These are phyloP conservation scores for Diachasmimorpha longicaudata DNA, from an alignment of 1,140 invertebrate species.

Conservation along the genomic window DNA sequence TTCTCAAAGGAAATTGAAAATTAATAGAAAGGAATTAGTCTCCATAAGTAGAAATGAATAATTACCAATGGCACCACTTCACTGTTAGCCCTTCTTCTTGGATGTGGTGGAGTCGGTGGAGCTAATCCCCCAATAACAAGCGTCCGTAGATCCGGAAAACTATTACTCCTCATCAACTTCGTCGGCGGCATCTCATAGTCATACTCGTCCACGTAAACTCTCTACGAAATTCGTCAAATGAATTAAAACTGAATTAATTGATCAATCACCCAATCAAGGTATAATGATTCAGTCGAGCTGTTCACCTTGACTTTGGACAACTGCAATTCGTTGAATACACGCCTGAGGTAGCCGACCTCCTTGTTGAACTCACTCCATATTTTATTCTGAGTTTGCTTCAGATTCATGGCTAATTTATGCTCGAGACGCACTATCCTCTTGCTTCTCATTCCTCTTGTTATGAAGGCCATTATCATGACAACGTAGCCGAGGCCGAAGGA, in stretches of 20 bases:
- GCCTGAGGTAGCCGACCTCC: slow-evolving; percentile 75
- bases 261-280: not conserved
- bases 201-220: slow-evolving; percentile 56
- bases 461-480: slow-evolving; percentile 89
- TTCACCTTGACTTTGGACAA: slow-evolving; percentile 78
- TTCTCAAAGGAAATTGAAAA: too few species aligned
- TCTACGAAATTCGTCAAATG: slow-evolving; percentile 36
- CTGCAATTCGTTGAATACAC: slow-evolving; percentile 79
- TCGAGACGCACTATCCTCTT: slow-evolving; percentile 78
- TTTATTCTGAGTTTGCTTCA: slow-evolving; percentile 78
- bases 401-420: slow-evolving; percentile 74
- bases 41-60: not conserved
- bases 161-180: slow-evolving; percentile 53
- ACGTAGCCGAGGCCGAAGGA: slow-evolving; percentile 90
- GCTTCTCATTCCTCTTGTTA: slow-evolving; percentile 75
- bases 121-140: slow-evolving; percentile 47
- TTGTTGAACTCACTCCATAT: slow-evolving; percentile 79
- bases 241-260: slow-evolving; percentile 3
- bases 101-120: slow-evolving; percentile 41
- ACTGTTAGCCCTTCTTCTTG: slow-evolving; percentile 57
- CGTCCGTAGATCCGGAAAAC: slow-evolving; percentile 55
- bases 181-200: slow-evolving; percentile 48
- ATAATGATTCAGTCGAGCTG: slow-evolving; percentile 14
- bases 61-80: slow-evolving; percentile 56
- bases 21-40: too few species aligned